A percentile compares a stretch with the other conserved stretches of the same genome.
Evolutionary conservation across 2,888 invertebrate genomes (phyloP).

Genomic region (Lepas anatifera): DNA sequence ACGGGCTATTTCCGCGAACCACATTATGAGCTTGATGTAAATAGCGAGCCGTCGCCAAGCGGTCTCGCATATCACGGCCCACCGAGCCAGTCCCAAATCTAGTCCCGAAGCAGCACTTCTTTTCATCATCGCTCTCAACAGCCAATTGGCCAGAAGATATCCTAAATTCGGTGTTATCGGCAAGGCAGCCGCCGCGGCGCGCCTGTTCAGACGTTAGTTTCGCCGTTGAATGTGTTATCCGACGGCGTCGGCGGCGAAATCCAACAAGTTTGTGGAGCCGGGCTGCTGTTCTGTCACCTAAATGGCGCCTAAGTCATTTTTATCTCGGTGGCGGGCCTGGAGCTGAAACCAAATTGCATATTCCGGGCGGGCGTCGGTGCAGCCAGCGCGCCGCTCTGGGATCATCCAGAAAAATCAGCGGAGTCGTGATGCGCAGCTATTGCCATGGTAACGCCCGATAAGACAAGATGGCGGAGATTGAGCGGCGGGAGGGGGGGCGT

Average conservation of each 20-base stretch:
- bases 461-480: constrained; percentile 12
- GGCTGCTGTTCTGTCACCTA: not conserved
- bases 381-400: not conserved
- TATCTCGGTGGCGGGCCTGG: not conserved
- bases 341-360: not conserved
- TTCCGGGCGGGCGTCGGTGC: too few species aligned
- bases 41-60: not conserved
- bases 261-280: constrained; percentile 7
- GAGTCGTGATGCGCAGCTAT: not conserved
- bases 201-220: not conserved
- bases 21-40: too few species aligned
- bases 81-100: not conserved
- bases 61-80: not conserved
- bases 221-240: not conserved
- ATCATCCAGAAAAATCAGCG: constrained; percentile 7
- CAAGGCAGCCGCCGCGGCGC: not conserved
- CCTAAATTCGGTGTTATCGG: constrained; percentile 5
- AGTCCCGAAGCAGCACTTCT: not conserved
- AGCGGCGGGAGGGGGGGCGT: not conserved
- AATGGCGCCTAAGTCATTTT: constrained; percentile 8
- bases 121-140: constrained; percentile 12
- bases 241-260: not conserved
- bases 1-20: too few species aligned
- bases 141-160: constrained; percentile 9
- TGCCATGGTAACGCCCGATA: constrained; percentile 11